Evolutionary conservation across 2,113 vertebrate species (phyloP).

Genomic region (Podarcis muralis): DNA sequence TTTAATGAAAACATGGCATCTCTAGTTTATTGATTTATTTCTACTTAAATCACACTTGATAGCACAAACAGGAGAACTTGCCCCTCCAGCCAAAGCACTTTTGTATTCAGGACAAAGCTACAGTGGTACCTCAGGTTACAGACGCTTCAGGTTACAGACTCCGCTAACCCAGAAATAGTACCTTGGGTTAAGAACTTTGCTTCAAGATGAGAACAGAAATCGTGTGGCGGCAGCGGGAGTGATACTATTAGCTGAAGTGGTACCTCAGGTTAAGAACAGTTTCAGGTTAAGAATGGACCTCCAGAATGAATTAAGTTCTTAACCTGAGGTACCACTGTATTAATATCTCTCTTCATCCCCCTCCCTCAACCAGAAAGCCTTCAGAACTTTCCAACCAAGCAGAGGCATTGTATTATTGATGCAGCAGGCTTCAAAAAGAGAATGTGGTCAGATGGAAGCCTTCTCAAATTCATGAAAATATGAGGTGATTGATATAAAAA

Average conservation of each 20-base stretch:
- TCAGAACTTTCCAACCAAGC: constrained; percentile 4
- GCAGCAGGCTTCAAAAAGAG: background rate
- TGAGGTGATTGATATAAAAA: background rate
- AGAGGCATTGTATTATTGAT: background rate
- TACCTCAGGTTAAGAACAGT: too few species aligned
- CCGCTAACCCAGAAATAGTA: too few species aligned
- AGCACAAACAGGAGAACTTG: constrained; percentile 25
- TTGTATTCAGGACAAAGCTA: constrained; percentile 37
- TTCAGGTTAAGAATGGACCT: too few species aligned
- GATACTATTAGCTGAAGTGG: too few species aligned
- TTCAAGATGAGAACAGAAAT: too few species aligned
- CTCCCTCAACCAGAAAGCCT: constrained; percentile 15
- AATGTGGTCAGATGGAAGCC: background rate
- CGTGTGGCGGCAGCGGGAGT: too few species aligned
- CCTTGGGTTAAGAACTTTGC: too few species aligned
- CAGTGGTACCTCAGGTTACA: too few species aligned
- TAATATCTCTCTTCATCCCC: background rate
- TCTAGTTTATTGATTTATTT: constrained; percentile 47
- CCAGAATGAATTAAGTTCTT: too few species aligned
- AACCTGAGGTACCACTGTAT: background rate
- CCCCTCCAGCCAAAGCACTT: constrained; percentile 45
- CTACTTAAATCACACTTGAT: constrained; percentile 41
- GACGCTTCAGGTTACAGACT: too few species aligned
- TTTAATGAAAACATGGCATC: constrained; percentile 53
- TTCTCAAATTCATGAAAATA: background rate